These are phyloP conservation scores for Ptilorrhoa leucosticta DNA, from an alignment of 2,113 vertebrate species.

Conservation along the genomic window DNA sequence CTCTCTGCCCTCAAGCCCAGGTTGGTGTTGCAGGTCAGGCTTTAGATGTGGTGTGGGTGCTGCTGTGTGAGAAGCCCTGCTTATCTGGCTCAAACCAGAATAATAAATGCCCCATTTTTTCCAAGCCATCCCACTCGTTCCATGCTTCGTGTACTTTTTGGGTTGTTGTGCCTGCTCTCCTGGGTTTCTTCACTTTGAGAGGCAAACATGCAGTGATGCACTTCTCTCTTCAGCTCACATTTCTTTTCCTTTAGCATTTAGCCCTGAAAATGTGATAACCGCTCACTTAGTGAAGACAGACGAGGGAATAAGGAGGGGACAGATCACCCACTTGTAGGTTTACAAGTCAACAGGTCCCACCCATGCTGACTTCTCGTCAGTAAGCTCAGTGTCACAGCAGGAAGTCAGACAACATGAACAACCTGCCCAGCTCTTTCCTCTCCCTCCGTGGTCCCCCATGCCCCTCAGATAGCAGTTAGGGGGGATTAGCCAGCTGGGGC, in stretches of 20 bases:
- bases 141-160: background rate
- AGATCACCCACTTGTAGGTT: background rate
- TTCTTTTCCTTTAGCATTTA: background rate
- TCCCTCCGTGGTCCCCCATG: rapidly evolving
- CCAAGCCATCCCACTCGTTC: background rate
- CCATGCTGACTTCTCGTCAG: background rate
- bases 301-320: background rate
- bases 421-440: background rate
- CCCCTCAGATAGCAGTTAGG: background rate
- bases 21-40: background rate
- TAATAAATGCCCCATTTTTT: background rate
- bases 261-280: background rate
- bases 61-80: background rate
- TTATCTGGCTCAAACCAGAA: background rate
- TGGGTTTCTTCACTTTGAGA: background rate
- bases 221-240: background rate
- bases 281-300: background rate
- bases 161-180: background rate
- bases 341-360: background rate
- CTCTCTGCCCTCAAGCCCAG: background rate
- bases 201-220: background rate
- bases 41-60: background rate
- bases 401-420: background rate
- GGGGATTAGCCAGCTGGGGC: background rate
- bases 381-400: background rate